phyloP scores from a whole-genome alignment of 2,888 invertebrate genomes.

The Orthosia incerta region DNA sequence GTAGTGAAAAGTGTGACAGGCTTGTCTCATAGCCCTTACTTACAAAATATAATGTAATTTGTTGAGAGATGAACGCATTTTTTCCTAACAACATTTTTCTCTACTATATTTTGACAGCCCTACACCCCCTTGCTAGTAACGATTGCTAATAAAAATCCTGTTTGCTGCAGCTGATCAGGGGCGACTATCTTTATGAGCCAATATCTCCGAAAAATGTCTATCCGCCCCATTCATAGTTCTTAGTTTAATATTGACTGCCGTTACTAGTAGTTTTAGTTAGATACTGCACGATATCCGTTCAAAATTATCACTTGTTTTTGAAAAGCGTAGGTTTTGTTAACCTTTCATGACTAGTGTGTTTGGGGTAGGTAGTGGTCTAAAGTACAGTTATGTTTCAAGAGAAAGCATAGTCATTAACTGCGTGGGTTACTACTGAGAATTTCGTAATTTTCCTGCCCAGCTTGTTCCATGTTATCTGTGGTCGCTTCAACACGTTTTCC shows the following conservation, averaged over 20 bases:
- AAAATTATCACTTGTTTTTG: conserved; percentile 14
- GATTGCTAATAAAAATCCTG: conserved; percentile 47
- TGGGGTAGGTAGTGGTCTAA: too few relatives aligned
- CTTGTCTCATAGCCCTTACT: too few relatives aligned
- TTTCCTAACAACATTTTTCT: background rate
- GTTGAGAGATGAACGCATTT: too few relatives aligned
- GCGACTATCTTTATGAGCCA: conserved; percentile 47
- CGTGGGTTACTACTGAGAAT: too few relatives aligned
- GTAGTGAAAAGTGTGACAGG: too few relatives aligned
- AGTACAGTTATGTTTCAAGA: too few relatives aligned
- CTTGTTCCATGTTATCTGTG: too few relatives aligned
- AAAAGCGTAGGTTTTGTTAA: background rate
- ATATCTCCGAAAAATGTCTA: conserved; percentile 45
- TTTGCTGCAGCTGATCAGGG: conserved; percentile 53
- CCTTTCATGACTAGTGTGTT: too few relatives aligned
- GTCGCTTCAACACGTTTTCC: too few relatives aligned
- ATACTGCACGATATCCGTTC: background rate
- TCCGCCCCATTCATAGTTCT: conserved; percentile 28
- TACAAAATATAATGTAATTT: too few relatives aligned
- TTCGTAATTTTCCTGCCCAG: too few relatives aligned
- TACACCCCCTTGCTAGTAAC: conserved; percentile 19
- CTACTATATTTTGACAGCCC: conserved; percentile 32
- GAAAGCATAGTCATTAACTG: too few relatives aligned
- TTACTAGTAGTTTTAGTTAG: background rate
- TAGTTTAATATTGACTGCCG: conserved; percentile 24